Percentiles rank a stretch among this genome's conserved stretches.
Conservation (phyloP, 2,113 vertebrate genomes). For the Ctenodactylus gundi region DNA sequence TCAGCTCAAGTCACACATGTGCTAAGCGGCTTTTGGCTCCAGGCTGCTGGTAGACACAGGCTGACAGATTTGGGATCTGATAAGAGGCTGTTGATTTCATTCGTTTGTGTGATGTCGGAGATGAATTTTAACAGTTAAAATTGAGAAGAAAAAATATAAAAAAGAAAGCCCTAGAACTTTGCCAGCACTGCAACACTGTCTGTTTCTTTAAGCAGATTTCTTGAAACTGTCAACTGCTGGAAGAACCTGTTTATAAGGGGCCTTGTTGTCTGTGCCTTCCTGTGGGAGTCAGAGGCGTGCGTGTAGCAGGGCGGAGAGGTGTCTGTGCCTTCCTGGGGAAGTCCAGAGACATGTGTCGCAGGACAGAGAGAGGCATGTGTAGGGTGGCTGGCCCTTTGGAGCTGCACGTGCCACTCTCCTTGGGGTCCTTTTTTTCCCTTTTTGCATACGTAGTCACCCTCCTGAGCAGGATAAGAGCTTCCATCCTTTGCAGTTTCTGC, state of each 20-base stretch:
- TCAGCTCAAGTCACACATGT: constrained; percentile 69
- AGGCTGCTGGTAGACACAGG: constrained; percentile 62
- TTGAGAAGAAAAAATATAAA: neutral
- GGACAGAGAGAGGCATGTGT: neutral
- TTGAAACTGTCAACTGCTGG: neutral
- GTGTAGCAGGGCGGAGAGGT: neutral
- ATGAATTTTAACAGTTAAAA: constrained; percentile 72
- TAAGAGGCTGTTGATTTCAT: constrained; percentile 69
- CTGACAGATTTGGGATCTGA: constrained; percentile 73
- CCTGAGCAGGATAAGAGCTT: neutral
- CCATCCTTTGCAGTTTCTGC: rapidly evolving
- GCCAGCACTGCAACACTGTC: constrained; percentile 16
- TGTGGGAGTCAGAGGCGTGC: rapidly evolving
- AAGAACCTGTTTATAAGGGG: neutral
- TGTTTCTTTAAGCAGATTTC: constrained; percentile 42
- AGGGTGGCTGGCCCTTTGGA: neutral
- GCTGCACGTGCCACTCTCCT: rapidly evolving
- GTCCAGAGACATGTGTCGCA: neutral
- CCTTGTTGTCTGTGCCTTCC: neutral
- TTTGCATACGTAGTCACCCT: rapidly evolving
- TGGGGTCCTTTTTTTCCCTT: neutral
- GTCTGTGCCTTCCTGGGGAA: neutral
- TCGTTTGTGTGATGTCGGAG: constrained; percentile 45
- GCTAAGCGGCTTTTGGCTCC: constrained; percentile 64
- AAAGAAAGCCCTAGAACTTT: constrained; percentile 36